Evolutionary conservation across 2,113 vertebrate species (phyloP).

Genomic region (Brienomyrus brachyistius): DNA sequence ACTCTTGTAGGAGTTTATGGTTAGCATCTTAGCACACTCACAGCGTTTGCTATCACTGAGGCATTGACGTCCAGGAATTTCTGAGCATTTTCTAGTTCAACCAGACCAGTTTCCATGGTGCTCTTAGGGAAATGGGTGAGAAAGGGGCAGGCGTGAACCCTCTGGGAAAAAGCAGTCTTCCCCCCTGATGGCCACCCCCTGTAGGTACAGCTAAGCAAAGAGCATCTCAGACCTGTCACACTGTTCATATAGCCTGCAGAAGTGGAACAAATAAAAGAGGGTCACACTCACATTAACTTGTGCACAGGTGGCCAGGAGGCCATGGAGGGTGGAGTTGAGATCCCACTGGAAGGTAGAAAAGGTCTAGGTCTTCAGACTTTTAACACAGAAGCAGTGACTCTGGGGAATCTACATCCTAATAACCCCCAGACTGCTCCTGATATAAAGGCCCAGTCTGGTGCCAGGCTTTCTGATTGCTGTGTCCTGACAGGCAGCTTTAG

Average conservation of each 20-base stretch:
- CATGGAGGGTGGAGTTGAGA: slow-evolving; percentile 46
- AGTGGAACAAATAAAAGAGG: not conserved
- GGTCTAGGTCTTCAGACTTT: not conserved
- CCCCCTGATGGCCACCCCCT: not conserved
- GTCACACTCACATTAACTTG: slow-evolving; percentile 51
- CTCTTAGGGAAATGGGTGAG: slow-evolving; percentile 39
- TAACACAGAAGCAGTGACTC: not conserved
- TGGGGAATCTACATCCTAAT: not conserved
- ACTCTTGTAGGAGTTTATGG: slow-evolving; percentile 18
- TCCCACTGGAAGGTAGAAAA: slow-evolving; percentile 44
- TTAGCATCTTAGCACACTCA: slow-evolving; percentile 53
- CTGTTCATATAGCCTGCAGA: not conserved
- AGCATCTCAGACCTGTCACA: not conserved
- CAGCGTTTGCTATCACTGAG: slow-evolving; percentile 53
- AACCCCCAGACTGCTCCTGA: not conserved
- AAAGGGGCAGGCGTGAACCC: not conserved
- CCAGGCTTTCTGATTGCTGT: not conserved
- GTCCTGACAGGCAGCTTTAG: not conserved
- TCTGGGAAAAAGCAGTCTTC: not conserved
- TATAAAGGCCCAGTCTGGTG: not conserved
- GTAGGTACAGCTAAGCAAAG: not conserved
- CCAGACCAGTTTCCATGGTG: slow-evolving; percentile 40
- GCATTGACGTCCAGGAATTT: slow-evolving; percentile 52
- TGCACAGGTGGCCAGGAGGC: slow-evolving; percentile 22
- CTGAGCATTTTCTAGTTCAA: slow-evolving; percentile 42